These are phyloP conservation scores for Panthera tigris DNA, from an alignment of 2,113 vertebrate species.

Conservation along the genomic window DNA sequence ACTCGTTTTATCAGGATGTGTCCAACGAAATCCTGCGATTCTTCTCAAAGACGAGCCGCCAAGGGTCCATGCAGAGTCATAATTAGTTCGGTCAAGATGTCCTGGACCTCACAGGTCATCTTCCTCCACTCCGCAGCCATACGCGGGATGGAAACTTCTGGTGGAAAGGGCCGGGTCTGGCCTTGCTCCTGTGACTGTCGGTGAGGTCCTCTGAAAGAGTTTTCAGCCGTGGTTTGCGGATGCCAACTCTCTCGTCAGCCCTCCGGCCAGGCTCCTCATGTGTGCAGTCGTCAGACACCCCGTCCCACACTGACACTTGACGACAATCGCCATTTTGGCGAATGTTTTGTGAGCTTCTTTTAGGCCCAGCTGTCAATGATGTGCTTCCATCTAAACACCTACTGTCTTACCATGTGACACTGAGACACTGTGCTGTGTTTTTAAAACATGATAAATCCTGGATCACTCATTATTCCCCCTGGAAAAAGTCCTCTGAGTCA, in stretches of 20 bases:
- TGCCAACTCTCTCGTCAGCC: accelerated
- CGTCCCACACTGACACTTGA: background rate
- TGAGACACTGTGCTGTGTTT: background rate
- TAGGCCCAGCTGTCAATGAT: background rate
- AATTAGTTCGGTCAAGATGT: background rate
- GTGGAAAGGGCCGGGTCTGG: background rate
- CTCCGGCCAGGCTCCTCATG: background rate
- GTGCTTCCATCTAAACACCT: background rate
- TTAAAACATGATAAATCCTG: background rate
- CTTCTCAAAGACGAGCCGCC: background rate
- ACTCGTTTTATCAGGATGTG: background rate
- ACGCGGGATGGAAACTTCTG: background rate
- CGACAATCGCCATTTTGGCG: background rate
- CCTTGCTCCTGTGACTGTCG: accelerated
- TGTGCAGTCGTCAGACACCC: background rate
- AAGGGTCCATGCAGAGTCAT: too few species aligned
- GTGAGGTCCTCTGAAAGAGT: accelerated
- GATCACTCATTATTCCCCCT: background rate
- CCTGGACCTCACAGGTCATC: background rate
- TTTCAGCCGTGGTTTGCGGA: accelerated
- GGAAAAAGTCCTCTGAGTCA: background rate
- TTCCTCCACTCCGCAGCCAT: background rate
- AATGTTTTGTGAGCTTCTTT: background rate
- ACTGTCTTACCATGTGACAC: background rate
- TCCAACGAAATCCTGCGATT: background rate